phyloP scores from a whole-genome alignment of 30 jellyfish, hydroid and myxozoan species.

The Aurelia coerulea region DNA sequence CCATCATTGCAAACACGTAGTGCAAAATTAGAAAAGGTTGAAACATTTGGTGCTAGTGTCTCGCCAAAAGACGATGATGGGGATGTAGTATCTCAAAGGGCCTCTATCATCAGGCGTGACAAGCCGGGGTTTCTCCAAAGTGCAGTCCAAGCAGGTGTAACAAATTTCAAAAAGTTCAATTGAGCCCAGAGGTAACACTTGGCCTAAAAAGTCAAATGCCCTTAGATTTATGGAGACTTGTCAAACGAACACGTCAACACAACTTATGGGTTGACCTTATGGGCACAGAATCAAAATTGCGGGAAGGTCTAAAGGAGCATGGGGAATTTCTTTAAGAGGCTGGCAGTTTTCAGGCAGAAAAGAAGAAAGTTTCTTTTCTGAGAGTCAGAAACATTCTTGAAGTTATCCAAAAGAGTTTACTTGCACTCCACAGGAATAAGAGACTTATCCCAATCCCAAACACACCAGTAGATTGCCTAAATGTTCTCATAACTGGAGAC shows the following conservation, averaged over 20 bases:
- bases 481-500: conserved; percentile 3
- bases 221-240: conserved; percentile 8
- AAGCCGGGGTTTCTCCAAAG: not conserved
- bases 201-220: conserved; percentile 1
- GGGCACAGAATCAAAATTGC: conserved; percentile 5
- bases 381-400: conserved; percentile 22
- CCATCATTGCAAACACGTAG: conserved; percentile 7
- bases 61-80: not conserved
- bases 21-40: not conserved
- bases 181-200: not conserved
- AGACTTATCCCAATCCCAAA: not conserved
- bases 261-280: not conserved
- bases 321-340: conserved; percentile 12
- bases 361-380: conserved; percentile 9
- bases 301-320: not conserved
- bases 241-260: not conserved
- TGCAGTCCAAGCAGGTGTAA: not conserved
- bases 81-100: not conserved
- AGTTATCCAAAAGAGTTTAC: conserved; percentile 19
- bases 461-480: conserved; percentile 13
- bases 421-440: conserved; percentile 13
- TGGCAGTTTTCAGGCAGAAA: conserved; percentile 11
- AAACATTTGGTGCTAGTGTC: not conserved
- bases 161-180: not conserved
- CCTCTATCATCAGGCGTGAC: not conserved